phyloP scores from a whole-genome alignment of 2,113 vertebrate genomes.

The Lophius piscatorius region DNA sequence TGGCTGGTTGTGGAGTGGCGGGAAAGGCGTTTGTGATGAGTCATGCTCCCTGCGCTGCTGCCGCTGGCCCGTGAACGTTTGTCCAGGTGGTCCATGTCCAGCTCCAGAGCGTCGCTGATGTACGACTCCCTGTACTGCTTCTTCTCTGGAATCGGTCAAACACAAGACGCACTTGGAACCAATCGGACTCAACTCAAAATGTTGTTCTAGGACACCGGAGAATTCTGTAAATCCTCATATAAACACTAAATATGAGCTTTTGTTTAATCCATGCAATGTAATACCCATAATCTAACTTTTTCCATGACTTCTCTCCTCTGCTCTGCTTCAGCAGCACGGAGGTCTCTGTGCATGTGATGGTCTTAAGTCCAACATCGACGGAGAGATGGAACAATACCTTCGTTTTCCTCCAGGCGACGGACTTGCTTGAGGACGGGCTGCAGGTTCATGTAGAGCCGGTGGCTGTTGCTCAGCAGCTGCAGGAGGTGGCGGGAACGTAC shows the following conservation, averaged over 20 bases:
- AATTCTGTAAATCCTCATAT: no score
- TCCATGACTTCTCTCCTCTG: no score
- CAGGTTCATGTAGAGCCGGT: slow-evolving; percentile 97
- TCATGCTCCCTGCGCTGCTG: slow-evolving; percentile 90
- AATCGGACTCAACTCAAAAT: no score
- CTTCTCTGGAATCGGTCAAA: slow-evolving; percentile 83
- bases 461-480: slow-evolving; percentile 97
- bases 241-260: no score
- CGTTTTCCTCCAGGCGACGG: slow-evolving; percentile 91
- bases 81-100: slow-evolving; percentile 96
- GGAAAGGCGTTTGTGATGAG: slow-evolving; percentile 89
- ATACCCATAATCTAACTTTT: no score
- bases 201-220: no score
- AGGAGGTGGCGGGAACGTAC: slow-evolving; percentile 93
- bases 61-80: slow-evolving; percentile 93
- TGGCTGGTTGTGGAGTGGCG: slow-evolving; percentile 92
- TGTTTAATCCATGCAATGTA: no score
- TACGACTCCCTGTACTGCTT: slow-evolving; percentile 98
- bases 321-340: no score
- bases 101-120: slow-evolving; percentile 95
- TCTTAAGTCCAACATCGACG: no score
- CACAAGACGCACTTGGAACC: no score
- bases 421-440: slow-evolving; percentile 95
- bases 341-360: no score
- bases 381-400: slow-evolving; percentile 81